Base-by-base conservation (phyloP, 2,888 invertebrate genomes). In the Apomyelois bistriatella region DNA sequence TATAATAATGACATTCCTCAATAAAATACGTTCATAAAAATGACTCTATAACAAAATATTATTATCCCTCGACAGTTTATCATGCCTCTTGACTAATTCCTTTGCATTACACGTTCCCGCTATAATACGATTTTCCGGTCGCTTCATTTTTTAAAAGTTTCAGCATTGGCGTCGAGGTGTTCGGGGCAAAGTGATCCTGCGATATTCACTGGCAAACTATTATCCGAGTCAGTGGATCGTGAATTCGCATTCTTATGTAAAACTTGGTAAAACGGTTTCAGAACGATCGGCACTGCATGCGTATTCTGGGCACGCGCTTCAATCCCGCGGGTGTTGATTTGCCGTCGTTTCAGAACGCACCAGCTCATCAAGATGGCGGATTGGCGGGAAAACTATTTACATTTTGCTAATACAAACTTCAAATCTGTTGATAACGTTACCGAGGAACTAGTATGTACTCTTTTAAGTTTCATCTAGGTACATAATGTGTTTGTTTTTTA, bases 231-330 rank as follows among this genome's bases (percentile, higher is more conserved):
- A 85, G 61, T 87, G 88, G 71, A 55, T 79, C 79, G 84, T 61
- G 74, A 83, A 79, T 76, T 78, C 72, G 71, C 74, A 81, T 86
- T 83, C 82, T 82, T 84, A 85, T 82, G 83, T 82, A 84, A 85
- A 87, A 40, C 40, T 40, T 16, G 16, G 40, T 7, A 8, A 10
- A 40, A 76, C 70, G 76, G 59, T 76, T 77, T 76, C 55, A 53
- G 72, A 63, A 64, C 63, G 66, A 55, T 57, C 48, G 59, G 53
- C 57, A 53, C 62, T 65, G 66, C 70, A 62, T 53, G 79, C 74
- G 84, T 82, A 88, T 86, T 86, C 87, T 16, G 54, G 68, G 76
- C 87, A 87, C 88, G 87, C 74, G 70, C 72, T 70, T 71, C 79
- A 84, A 84, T 84, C 82, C 77, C 79, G 76, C 69, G 74, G 69